phyloP scores from a whole-genome alignment of 2,888 invertebrate genomes.

The Antheraea assamensis region DNA sequence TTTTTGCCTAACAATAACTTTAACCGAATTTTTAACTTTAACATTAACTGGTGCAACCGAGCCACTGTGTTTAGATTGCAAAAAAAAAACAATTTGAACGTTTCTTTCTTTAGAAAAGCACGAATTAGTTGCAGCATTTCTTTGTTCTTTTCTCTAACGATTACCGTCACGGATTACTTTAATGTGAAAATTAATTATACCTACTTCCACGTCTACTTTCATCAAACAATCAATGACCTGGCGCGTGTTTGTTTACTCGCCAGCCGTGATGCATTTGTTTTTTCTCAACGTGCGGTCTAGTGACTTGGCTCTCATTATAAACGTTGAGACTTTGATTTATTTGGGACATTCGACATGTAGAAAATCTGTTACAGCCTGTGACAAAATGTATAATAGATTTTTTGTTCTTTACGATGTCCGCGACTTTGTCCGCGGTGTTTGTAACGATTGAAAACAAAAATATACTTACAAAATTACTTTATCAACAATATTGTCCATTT shows the following conservation, averaged over 20 bases:
- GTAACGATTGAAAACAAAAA: too few relatives aligned
- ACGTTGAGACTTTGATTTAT: slow-evolving; percentile 40
- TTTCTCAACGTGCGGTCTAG: slow-evolving; percentile 54
- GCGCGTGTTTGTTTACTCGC: slow-evolving; percentile 64
- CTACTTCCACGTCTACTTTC: slow-evolving; percentile 38
- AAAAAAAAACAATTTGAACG: not conserved
- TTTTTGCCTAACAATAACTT: too few relatives aligned
- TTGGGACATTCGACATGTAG: slow-evolving; percentile 23
- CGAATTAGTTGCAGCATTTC: not conserved
- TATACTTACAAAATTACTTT: too few relatives aligned
- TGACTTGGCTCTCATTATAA: slow-evolving; percentile 50
- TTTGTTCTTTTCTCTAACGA: not conserved
- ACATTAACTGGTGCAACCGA: too few relatives aligned
- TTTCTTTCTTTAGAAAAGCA: not conserved
- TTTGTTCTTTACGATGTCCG: not conserved
- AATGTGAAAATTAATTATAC: slow-evolving; percentile 25
- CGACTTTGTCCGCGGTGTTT: too few relatives aligned
- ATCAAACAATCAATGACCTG: slow-evolving; percentile 31
- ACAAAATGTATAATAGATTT: not conserved
- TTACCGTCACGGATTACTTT: not conserved
- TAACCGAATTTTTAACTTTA: too few relatives aligned
- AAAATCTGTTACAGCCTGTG: not conserved
- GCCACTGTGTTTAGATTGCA: too few relatives aligned
- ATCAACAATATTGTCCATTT: too few relatives aligned
- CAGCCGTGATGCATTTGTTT: slow-evolving; percentile 65